phyloP scores from a whole-genome alignment of 2,113 vertebrate genomes.

The Xerus inauris region DNA sequence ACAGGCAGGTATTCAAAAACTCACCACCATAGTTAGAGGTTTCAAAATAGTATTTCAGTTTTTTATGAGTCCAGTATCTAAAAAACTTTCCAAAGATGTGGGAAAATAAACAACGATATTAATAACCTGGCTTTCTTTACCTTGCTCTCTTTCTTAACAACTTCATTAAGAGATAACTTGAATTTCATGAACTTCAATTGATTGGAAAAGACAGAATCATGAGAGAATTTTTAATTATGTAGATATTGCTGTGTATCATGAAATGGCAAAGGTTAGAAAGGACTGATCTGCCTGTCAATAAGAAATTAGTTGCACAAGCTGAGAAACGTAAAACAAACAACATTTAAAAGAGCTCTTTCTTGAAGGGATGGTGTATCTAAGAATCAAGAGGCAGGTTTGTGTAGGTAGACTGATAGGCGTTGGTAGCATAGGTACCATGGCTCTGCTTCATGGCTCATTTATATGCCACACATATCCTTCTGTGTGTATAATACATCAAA shows the following conservation, averaged over 20 bases:
- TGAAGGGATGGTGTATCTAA: neutral
- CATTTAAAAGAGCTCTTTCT: neutral
- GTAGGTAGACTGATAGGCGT: neutral
- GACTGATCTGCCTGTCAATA: neutral
- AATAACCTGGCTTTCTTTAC: neutral
- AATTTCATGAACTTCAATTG: neutral
- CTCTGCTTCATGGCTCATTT: neutral
- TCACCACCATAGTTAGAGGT: neutral
- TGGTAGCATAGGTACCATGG: neutral
- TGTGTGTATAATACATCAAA: neutral
- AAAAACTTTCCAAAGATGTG: neutral
- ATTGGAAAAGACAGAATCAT: neutral
- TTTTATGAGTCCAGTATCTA: neutral
- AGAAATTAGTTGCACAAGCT: neutral
- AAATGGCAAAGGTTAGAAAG: neutral
- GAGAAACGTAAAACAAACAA: neutral
- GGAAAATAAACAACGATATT: neutral
- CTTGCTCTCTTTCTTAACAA: neutral
- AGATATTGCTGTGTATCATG: neutral
- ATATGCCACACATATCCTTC: neutral
- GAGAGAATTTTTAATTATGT: neutral
- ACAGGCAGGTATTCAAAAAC: neutral
- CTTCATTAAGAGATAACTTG: neutral
- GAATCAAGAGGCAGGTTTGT: neutral
- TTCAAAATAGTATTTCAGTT: neutral